Evolutionary conservation across 2,888 invertebrate species (phyloP), one percentile per base, ranked within the genome.

Genomic region (Caprella mutica): DNA sequence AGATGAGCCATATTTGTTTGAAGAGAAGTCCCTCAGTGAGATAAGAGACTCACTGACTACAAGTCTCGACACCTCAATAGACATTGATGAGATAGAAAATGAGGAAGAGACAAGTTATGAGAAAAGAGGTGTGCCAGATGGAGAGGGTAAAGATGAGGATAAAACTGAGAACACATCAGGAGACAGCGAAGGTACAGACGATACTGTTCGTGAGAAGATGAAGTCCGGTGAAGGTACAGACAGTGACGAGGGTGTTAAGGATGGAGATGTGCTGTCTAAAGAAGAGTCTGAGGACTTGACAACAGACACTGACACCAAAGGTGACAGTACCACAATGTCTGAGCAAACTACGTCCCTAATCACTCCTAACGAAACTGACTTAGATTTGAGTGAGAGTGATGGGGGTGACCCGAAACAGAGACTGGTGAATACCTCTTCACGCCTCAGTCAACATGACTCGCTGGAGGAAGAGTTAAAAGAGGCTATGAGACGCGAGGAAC

Each of bases 1-100:
- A 51, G 64, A 65, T 38, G 60, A 57, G 35, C 65, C 65, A 19
- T 58, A 56, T 5, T 59, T 56, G 35, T 63, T 59, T 43, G 63
- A 63, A 42, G 63, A 63, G 42, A 63, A 63, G 27, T 59, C 63
- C 12, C 56, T 63, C 33, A 57, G 56, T 27, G 63, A 63, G 44
- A 59, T 59, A n/a, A 48, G 63, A 14, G 63, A 63, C 23, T 63
- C 63, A 17, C 29, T 63, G 26, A 33, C 55, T 5, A 59, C 51
- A 39, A 55, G 57, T 6, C 42, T 63, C 33, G 53, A 63, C 30
- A 63, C 59, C 17, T 63, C 63, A 4, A 26, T 63, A 14, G 59
- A 59, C 26, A 39, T 58, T 44, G 63, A 63, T 35, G 58, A 59
- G 17, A 56, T 55, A 30, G 54, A 59, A 24, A 58, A 63, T 33